Base-by-base conservation (phyloP, 2,888 invertebrate genomes). In the Autographa gamma region DNA sequence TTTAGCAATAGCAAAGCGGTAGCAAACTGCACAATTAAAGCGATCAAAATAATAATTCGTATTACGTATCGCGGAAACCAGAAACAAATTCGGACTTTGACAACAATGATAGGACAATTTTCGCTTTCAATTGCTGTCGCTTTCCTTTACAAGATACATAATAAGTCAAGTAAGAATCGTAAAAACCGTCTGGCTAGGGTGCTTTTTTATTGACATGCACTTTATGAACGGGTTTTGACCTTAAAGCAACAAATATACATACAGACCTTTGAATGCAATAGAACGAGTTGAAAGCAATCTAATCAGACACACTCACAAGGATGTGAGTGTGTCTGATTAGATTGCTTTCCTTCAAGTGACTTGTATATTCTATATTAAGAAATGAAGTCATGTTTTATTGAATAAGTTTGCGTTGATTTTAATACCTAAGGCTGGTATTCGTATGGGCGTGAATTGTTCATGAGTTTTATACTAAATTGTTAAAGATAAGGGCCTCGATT, bases 191-290 rank as follows among this genome's bases (percentile, higher is more conserved):
- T 83, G 88, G 86, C 87, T 86, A 87, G 89, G 88, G 89, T 86
- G 85, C 87, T 73, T 89, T 93, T 94, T 94, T 94, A 93, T 92
- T 90, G 89, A 89, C 91, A 90, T 83, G 84, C 88, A 84, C 80
- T 48, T 48, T 48, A 48, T n/a, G 83, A 81, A 68, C 83, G 90
- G 91, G 88, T 89, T 90, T 90, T 92, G 93, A 93, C 92, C 94
- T 90, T 87, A 79, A 79, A 83, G 83, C 86, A 89, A 91, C 90
- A 90, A 86, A 88, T 83, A 80, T 79, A 86, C 86, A 73, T 73
- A 63, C 67, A 77, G 72, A 70, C 76, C 73, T 76, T 81, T 60
- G 69, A 79, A 74, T 67, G 67, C 68, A 66, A 71, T 68, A 79
- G 76, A 79, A 81, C 69, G 71, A 31, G 66, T 67, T n/a, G n/a